Conservation (phyloP, 2,113 vertebrate genomes). For the Agapornis roseicollis region DNA sequence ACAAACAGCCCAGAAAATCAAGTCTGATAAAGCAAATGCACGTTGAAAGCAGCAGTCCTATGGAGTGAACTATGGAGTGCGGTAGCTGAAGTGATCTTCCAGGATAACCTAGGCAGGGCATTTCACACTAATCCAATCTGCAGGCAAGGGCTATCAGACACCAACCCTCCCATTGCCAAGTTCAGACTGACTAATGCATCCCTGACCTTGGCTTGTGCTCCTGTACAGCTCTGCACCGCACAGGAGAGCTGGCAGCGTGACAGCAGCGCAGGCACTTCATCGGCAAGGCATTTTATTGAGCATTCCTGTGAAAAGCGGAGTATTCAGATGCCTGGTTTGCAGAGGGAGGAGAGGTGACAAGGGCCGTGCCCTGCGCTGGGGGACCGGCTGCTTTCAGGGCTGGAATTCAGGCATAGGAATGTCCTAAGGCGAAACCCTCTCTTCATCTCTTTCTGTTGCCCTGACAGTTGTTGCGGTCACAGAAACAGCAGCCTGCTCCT, state of each 20-base stretch:
- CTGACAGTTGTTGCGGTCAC: not conserved
- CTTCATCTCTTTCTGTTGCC: not conserved
- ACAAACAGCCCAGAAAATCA: not conserved
- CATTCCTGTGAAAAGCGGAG: conserved; percentile 27
- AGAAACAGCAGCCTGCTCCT: not conserved
- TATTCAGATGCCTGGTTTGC: not conserved
- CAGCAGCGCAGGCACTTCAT: conserved; percentile 37
- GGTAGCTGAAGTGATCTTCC: conserved; percentile 30
- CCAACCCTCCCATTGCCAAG: not conserved
- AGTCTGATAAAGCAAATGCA: not conserved
- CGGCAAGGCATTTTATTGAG: conserved; percentile 47
- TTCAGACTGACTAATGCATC: conserved; percentile 40
- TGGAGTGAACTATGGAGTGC: not conserved
- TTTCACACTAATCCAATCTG: conserved; percentile 44
- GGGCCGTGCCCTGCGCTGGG: not conserved
- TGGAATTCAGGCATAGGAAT: conserved; percentile 58
- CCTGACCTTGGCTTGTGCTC: conserved; percentile 56
- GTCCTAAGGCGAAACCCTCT: not conserved
- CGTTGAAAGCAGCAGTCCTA: not conserved
- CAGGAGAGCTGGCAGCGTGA: conserved; percentile 27
- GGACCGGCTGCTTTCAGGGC: not conserved
- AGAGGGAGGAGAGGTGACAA: conserved; percentile 41
- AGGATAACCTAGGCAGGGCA: not conserved
- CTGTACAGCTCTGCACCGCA: not conserved
- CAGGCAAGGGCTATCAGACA: not conserved